Conservation (phyloP, 2,888 invertebrate species). For the Nephrotoma appendiculata region DNA sequence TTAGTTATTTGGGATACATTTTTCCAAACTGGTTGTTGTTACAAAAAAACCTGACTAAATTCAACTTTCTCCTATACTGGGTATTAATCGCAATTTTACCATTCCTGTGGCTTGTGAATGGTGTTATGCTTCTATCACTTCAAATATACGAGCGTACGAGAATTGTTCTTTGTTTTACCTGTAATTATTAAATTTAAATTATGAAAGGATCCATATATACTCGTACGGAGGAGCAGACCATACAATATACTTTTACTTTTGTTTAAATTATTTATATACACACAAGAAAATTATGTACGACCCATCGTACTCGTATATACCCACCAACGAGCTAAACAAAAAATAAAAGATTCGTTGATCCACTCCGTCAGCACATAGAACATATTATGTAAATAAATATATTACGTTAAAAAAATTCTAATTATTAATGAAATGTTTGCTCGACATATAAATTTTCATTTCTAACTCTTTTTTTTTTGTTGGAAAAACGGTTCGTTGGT, state of each 20-base stretch:
- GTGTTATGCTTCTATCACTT: too few species aligned
- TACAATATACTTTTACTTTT: not conserved
- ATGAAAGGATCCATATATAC: not conserved
- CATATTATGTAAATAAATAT: not conserved
- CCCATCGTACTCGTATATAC: too few species aligned
- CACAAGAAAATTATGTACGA: not conserved
- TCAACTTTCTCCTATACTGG: too few species aligned
- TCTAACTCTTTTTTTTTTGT: not conserved
- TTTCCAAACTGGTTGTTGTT: too few species aligned
- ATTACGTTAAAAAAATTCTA: not conserved
- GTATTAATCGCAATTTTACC: too few species aligned
- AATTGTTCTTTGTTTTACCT: not conserved
- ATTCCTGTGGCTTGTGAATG: too few species aligned
- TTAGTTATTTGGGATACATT: too few species aligned
- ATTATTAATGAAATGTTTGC: conserved; percentile 2
- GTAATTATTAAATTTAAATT: not conserved
- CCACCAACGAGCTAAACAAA: not conserved
- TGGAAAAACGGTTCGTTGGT: not conserved
- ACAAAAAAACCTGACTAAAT: too few species aligned
- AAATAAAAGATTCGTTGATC: not conserved
- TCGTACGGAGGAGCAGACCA: too few species aligned
- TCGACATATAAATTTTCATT: not conserved
- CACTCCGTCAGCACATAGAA: not conserved
- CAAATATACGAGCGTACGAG: too few species aligned
- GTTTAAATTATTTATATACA: not conserved